Evolutionary conservation across 2,113 vertebrate species (phyloP), one percentile per base, ranked within the genome.

Genomic region (Recurvirostra avosetta): DNA sequence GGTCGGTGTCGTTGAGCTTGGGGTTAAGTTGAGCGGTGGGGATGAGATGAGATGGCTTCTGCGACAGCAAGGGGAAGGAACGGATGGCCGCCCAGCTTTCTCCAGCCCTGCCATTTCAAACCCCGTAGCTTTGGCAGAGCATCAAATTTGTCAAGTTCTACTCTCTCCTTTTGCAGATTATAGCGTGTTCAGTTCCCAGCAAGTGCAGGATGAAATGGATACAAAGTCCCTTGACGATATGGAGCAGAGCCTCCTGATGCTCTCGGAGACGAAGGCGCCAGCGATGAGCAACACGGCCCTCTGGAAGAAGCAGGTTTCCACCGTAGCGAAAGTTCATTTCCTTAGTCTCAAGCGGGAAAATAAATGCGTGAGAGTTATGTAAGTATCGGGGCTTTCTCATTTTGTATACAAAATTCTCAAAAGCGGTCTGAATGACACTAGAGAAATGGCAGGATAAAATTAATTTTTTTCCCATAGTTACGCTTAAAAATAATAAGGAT

Each of bases 241-340:
- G 16, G 99, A 99, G 95, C 99, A 99, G 97, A 98, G 98, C 67
- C 98, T 99, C 61, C 98, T 99, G 70, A 95, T 97, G 52, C 99
- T 99, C 83, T 98, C 99, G 0, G 99, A 99, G 95, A 88, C 96
- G 8, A 98, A 97, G 81, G 97, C 98, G 0, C 97, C 98, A 5
- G 76, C 94, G 0, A 91, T 98, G 95, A 97, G 97, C 18, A 98
- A 72, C 41, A 96, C 93, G 16, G 97, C 98, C 41, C 98, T 99
- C 71, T 99, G 99, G 99, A 98, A 98, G 90, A 99, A 99, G 97
- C 99, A 99, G 98, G 98, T 99, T 92, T 97, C 97, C 88, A 97
- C 98, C 16, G 90, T 99, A 79, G 99, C 99, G 9, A 99, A 98
- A 97, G 98, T 99, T 88, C 99, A 99, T 90, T 98, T 99, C 91